Base-by-base conservation (phyloP, 2,113 vertebrate genomes). In the Campylomormyrus tamandua region DNA sequence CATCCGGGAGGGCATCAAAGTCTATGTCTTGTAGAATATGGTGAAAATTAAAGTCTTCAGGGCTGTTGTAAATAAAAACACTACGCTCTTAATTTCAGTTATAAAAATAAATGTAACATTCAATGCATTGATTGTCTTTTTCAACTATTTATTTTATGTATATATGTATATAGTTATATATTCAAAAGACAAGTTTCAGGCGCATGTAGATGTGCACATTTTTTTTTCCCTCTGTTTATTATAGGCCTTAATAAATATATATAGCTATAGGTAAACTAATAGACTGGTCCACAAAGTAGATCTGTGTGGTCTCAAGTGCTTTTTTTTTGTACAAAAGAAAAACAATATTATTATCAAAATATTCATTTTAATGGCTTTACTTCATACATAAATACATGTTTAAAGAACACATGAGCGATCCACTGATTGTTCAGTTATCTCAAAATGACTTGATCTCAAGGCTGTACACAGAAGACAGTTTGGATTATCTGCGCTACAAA, bases 321-420 rank as follows among this genome's bases (percentile, higher is more conserved):
- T 97, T 70, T 48, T 48, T 50, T 70, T 95, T 94, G 95, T 98
- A 98, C 95, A 98, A 98, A 98, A 98, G 96, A 97, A 97, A 97
- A 98, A 96, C 97, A 96, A 97, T 98, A 97, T 97, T 97, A 97
- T 98, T 98, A 99, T 99, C 97, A 99, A 99, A 99, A 99, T 99
- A 98, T 97, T 98, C 96, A 96, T 98, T 98, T 96, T 97, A 98
- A 99, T 98, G 96, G 97, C 97, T 99, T 97, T 97, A 97, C 97
- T 97, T 98, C 96, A 97, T 98, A 99, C 97, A 98, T 98, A 98
- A 98, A 98, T 98, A 98, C 97, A 99, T 96, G 97, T 98, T 97
- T 97, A 94, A 96, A 95, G 94, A 98, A 98, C 97, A 98, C 96
- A 97, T 96, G 97, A 97, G 96, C 94, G 91, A 97, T 94, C 94